Percentiles rank a stretch among this genome's conserved stretches.
Evolutionary conservation across 2,113 vertebrate species (phyloP).

Genomic region (Sitta europaea): DNA sequence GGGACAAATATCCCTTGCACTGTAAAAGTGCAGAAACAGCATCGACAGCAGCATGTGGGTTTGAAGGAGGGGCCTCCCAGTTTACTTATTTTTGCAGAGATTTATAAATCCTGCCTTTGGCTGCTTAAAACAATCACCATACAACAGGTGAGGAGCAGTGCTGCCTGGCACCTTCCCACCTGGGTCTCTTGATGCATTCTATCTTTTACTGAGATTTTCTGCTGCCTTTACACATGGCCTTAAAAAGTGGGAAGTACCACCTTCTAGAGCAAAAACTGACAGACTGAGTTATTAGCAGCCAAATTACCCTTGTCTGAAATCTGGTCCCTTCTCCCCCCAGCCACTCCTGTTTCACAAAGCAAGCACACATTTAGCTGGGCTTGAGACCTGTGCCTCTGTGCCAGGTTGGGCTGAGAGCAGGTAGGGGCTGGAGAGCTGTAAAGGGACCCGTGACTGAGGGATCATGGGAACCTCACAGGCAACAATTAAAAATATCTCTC

Average conservation of each 20-base stretch:
- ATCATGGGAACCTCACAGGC: neutral
- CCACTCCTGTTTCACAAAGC: neutral
- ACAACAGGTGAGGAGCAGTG: accelerated
- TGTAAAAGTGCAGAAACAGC: neutral
- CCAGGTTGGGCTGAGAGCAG: neutral
- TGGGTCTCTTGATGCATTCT: neutral
- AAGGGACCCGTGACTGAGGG: neutral
- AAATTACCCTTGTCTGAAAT: neutral
- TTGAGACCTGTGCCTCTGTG: neutral
- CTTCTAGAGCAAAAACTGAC: neutral
- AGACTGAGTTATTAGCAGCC: neutral
- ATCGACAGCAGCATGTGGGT: neutral
- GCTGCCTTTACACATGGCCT: neutral
- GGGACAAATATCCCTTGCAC: neutral
- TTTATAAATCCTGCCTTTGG: neutral
- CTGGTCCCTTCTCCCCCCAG: neutral
- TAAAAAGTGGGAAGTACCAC: neutral
- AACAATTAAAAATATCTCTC: neutral
- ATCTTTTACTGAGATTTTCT: neutral
- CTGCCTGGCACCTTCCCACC: neutral
- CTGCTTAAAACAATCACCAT: neutral
- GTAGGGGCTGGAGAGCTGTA: neutral
- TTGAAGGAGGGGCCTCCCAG: neutral
- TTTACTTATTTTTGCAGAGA: neutral
- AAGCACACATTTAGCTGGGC: neutral